phyloP scores from a whole-genome alignment of 2,888 invertebrate genomes.

The Drosophila nr. perissopoda region DNA sequence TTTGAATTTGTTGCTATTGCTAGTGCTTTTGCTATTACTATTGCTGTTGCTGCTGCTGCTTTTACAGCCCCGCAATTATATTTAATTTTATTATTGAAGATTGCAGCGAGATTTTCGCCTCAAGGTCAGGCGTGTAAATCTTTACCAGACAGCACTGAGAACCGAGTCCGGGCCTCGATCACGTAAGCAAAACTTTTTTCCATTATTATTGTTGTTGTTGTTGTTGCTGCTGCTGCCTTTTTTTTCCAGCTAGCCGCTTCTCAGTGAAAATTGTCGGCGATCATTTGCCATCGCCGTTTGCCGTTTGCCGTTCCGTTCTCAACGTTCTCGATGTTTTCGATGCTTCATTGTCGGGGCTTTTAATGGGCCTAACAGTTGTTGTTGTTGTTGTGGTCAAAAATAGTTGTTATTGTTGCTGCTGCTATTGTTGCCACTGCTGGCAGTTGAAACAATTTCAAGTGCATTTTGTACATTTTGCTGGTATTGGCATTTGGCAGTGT shows the following conservation, averaged over 20 bases:
- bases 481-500: conserved; percentile 43
- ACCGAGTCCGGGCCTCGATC: conserved; percentile 59
- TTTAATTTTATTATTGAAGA: conserved; percentile 82
- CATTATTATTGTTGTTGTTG: conserved; percentile 22
- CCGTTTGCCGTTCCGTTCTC: conserved; percentile 34
- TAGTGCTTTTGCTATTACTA: conserved; percentile 35
- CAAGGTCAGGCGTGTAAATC: conserved; percentile 80
- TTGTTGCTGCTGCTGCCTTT: conserved; percentile 8
- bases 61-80: conserved; percentile 78
- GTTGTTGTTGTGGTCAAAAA: conserved; percentile 31
- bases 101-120: conserved; percentile 79
- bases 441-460: conserved; percentile 51
- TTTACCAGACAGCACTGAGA: conserved; percentile 67
- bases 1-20: conserved; percentile 66
- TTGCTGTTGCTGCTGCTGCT: conserved; percentile 38
- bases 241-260: conserved; percentile 55
- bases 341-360: conserved; percentile 66
- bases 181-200: conserved; percentile 73
- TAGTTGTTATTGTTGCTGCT: conserved; percentile 19
- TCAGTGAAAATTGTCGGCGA: conserved; percentile 52
- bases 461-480: conserved; percentile 49
- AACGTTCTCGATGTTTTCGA: conserved; percentile 50
- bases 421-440: conserved; percentile 11
- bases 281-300: conserved; percentile 43
- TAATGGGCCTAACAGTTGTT: conserved; percentile 68